Base-by-base conservation (phyloP, 2,113 vertebrate genomes). In the Diphyllodes magnificus region DNA sequence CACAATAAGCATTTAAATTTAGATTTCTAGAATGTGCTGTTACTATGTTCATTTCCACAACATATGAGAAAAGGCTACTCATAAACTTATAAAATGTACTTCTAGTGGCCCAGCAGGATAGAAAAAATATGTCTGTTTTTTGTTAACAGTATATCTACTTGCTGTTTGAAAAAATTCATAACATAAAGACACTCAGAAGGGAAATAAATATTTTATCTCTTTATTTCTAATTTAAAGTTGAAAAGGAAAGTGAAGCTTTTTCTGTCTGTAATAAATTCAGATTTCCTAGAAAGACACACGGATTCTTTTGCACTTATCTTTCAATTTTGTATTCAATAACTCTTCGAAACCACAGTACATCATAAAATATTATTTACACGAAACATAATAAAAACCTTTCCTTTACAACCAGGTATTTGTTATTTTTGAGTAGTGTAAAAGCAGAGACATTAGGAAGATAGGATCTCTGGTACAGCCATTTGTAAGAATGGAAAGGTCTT, bases 171-270 rank as follows among this genome's bases (percentile, higher is more conserved):
- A 92, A 76, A 92, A 45, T 1, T 86, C 11, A 0, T 40, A 77
- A 39, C 20, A 40, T 28, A 51, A 63, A 87, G 70, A 51, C 22
- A 60, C 35, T 80, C 66, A 72, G 54, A 93, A 84, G 31, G 71
- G 85, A 95, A 94, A 95, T 94, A 11, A 89, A 70, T 80, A 91
- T 90, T 92, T 93, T 91, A 57, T 86, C 61, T 95, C 25, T 76
- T 95, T 91, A 54, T 95, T 94, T 95, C 88, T 76, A 77, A 88
- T 96, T 95, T 86, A 82, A 96, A 88, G 21, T 83, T 93, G 50
- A 33, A 88, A 90, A 92, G 61, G 15, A 71, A 92, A 76, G 66
- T 42, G 63, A 27, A 82, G n/a, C 10, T 44, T 77, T 82, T 92
- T 92, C 76, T 80, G 40, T 82, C 42, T 0, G 0, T 91, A 56